Base-by-base conservation (phyloP, 2,113 vertebrate species). In the Amphiprion percula region DNA sequence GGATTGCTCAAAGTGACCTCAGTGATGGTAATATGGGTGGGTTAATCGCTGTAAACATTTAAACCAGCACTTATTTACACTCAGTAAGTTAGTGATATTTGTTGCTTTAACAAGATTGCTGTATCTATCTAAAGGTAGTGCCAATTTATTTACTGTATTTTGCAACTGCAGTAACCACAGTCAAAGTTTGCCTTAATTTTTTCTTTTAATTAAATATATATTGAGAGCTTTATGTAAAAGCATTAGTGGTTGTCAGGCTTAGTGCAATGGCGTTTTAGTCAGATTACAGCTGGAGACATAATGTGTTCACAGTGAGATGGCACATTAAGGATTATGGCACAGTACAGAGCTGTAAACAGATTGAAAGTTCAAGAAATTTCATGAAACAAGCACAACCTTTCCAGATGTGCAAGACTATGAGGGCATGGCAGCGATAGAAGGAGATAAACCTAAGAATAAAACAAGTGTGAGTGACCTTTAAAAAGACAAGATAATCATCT, bases 161-260 rank as follows among this genome's bases (percentile, higher is more conserved):
- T 14, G 14, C 12, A 44, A 3, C 19, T 2, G 7, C 68, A 73
- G 58, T 78, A 55, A 73, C 41, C 56, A 50, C 60, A 21, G 61
- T 70, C 11, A 53, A 46, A 75, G 67, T 71, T 54, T 66, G 44
- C 59, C 74, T 88, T 69, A 11, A 65, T 50, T 74, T 74, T 74
- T 68, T 28, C 10, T 26, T 64, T 71, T 74, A 78, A 87, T 86
- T 83, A 86, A 81, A 90, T 70, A 72, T 64, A 79, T 83, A 81
- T 71, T 49, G 39, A 82, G 63, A 80, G 77, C 62, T 75, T 90
- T 88, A 87, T 75, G 75, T 87, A 80, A 91, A 87, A 73, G 76
- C 60, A 80, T 91, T 81, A 86, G 59, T 55, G 73, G 52, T 39
- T 64, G 47, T 46, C 30, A 72, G 75, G 74, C 75, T 89, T 53